These are phyloP conservation scores for Lagopus leucura DNA, from an alignment of 2,113 vertebrate species.

Conservation along the genomic window DNA sequence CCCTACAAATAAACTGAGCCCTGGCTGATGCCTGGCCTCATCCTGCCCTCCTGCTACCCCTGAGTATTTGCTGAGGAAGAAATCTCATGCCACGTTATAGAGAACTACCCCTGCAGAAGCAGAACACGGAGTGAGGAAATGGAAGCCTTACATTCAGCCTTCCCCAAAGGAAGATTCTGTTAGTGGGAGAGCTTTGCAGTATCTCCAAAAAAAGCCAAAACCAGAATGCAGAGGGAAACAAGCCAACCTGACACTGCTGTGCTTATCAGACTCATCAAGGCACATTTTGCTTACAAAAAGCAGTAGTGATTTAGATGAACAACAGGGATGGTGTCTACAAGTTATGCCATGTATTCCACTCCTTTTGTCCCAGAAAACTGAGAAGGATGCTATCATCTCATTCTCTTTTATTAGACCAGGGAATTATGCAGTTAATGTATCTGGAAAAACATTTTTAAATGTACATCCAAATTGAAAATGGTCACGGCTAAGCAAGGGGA, in stretches of 20 bases:
- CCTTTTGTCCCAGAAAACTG: background rate
- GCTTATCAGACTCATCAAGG: background rate
- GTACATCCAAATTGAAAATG: background rate
- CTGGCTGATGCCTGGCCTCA: background rate
- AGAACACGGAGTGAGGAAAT: rapidly evolving
- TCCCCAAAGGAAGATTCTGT: background rate
- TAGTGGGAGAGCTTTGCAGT: background rate
- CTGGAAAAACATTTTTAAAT: background rate
- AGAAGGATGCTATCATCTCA: background rate
- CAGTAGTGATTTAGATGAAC: background rate
- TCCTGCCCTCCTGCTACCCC: background rate
- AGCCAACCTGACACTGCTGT: background rate
- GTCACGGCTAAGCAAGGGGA: background rate
- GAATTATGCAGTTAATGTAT: background rate
- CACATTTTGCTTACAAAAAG: background rate
- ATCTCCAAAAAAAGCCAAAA: background rate
- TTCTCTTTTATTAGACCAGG: background rate
- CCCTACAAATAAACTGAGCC: background rate
- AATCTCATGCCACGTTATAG: background rate
- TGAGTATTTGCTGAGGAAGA: background rate
- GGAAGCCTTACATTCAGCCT: background rate
- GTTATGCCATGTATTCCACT: background rate
- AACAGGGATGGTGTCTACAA: background rate
- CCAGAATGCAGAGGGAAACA: background rate
- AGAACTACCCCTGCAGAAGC: background rate